Conservation (phyloP, 2,888 invertebrate species). For the Nasonovia ribisnigri region DNA sequence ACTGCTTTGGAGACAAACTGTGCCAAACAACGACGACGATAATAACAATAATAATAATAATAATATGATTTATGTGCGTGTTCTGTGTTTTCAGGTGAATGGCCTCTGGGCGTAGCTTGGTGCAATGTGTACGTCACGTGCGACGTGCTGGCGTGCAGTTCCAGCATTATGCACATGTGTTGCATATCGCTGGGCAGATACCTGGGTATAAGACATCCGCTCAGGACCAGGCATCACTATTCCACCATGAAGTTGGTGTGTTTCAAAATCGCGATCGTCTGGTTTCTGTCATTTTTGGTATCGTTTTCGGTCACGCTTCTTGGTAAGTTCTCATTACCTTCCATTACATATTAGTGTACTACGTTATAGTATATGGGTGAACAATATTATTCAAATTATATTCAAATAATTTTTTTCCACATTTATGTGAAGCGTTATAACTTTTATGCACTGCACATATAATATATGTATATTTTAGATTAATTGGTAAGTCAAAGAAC, state of each 20-base stretch:
- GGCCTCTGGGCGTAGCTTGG: constrained; percentile 93
- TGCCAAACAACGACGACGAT: not conserved
- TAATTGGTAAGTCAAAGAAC: not conserved
- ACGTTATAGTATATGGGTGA: not conserved
- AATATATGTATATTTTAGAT: not conserved
- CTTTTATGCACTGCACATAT: not conserved
- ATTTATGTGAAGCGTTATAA: not conserved
- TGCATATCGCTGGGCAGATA: constrained; percentile 91
- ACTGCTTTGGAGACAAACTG: not conserved
- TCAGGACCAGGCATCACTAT: constrained; percentile 84
- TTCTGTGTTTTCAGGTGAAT: constrained; percentile 79
- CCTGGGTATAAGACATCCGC: constrained; percentile 88
- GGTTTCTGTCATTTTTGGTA: constrained; percentile 91
- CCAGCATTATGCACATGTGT: constrained; percentile 96
- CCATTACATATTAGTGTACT: not conserved
- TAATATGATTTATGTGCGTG: not conserved
- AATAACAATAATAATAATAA: no score
- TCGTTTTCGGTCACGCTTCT: constrained; percentile 87
- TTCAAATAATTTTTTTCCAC: not conserved
- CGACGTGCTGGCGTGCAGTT: constrained; percentile 94
- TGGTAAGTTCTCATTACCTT: constrained; percentile 74
- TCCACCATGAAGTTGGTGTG: constrained; percentile 86
- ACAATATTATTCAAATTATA: not conserved
- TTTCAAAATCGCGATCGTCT: constrained; percentile 91
- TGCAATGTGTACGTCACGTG: constrained; percentile 96